Conservation (phyloP, 2,113 vertebrate genomes). For the Pardalotus punctatus region DNA sequence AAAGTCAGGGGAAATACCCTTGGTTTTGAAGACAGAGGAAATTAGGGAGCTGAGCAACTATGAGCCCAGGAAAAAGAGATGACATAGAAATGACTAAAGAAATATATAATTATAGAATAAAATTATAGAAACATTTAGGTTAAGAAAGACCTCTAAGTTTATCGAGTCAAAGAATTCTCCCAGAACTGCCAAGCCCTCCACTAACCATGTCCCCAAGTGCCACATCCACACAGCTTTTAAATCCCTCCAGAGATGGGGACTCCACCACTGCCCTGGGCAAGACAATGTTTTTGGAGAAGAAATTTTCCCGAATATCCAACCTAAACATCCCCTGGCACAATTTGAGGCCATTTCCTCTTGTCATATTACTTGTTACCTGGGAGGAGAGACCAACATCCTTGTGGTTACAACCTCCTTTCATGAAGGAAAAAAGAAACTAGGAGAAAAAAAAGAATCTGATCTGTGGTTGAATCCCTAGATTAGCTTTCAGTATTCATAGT, state of each 20-base stretch:
- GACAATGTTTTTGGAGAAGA: background rate
- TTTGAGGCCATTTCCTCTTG: background rate
- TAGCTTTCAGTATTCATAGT: background rate
- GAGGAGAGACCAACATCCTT: background rate
- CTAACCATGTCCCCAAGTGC: background rate
- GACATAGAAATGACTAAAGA: background rate
- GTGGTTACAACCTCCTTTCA: background rate
- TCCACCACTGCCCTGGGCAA: background rate
- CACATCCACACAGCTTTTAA: background rate
- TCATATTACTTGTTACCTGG: background rate
- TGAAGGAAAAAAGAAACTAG: background rate
- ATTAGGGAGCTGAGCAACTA: background rate
- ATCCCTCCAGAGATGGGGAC: background rate
- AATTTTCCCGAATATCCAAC: background rate
- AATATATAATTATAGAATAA: background rate
- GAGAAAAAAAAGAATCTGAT: background rate
- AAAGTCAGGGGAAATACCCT: background rate
- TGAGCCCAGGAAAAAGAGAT: background rate
- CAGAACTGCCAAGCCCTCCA: background rate
- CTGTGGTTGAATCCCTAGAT: background rate
- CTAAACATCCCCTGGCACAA: background rate
- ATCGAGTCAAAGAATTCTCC: rapidly evolving
- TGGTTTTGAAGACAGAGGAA: background rate
- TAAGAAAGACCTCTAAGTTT: background rate
- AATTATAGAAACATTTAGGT: background rate